Conservation (phyloP, 1,140 invertebrate species). For the Antheraea mylitta region DNA sequence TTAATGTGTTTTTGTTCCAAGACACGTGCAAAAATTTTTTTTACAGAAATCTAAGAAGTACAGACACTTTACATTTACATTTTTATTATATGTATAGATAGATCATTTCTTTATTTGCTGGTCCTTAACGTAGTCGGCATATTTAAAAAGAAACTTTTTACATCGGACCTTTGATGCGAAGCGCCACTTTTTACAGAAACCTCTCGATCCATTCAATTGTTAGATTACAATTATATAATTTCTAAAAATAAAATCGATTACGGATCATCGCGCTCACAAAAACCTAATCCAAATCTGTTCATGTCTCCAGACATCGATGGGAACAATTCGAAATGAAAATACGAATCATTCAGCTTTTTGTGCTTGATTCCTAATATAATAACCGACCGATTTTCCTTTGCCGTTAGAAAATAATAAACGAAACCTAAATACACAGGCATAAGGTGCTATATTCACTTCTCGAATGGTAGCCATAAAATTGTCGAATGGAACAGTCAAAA, state of each 20-base stretch:
- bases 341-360: constrained; percentile 27
- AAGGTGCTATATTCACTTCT: not conserved
- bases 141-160: too few relatives aligned
- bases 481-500: not conserved
- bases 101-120: too few relatives aligned
- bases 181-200: constrained; percentile 19
- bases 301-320: constrained; percentile 44
- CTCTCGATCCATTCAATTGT: constrained; percentile 8
- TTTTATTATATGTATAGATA: too few relatives aligned
- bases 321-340: constrained; percentile 31
- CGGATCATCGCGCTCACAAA: constrained; percentile 35
- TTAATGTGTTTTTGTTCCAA: too few relatives aligned
- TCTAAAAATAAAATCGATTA: constrained; percentile 26
- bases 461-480: not conserved
- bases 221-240: constrained; percentile 26
- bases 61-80: too few relatives aligned
- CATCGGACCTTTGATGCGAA: constrained; percentile 13
- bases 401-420: not conserved
- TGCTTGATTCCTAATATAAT: not conserved
- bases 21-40: too few relatives aligned
- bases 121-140: too few relatives aligned
- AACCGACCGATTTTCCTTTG: constrained; percentile 6
- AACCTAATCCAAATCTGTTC: constrained; percentile 41
- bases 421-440: not conserved
- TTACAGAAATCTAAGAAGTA: too few relatives aligned